Evolutionary conservation across 2,888 invertebrate genomes (phyloP).

Genomic region (Micoletzkya japonica): DNA sequence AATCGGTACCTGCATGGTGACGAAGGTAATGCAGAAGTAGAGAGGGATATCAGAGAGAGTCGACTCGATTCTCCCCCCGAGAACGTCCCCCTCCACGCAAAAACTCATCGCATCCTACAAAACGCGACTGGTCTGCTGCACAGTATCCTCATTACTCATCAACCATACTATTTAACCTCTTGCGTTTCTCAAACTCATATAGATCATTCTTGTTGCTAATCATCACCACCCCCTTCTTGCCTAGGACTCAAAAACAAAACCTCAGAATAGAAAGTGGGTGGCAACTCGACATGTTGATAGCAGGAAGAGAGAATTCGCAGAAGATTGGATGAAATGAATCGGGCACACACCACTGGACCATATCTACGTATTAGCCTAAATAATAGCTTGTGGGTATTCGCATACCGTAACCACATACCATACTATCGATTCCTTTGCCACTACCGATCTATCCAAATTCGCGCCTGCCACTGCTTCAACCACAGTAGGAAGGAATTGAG

Average conservation of each 20-base stretch:
- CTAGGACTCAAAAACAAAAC: too few relatives aligned
- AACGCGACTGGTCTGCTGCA: too few relatives aligned
- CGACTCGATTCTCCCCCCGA: conserved; percentile 84
- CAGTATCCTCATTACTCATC: too few relatives aligned
- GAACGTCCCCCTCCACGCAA: conserved; percentile 74
- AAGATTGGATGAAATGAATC: conserved; percentile 77
- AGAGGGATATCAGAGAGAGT: conserved; percentile 84
- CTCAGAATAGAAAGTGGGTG: conserved; percentile 6
- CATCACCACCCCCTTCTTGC: too few relatives aligned
- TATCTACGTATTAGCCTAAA: conserved; percentile 89
- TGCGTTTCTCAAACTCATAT: too few relatives aligned
- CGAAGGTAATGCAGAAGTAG: conserved; percentile 85
- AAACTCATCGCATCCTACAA: conserved; percentile 35
- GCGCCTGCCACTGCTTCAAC: conserved; percentile 50
- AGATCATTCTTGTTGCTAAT: too few relatives aligned
- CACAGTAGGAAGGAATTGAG: conserved; percentile 50
- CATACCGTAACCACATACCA: conserved; percentile 34
- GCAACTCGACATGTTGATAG: conserved; percentile 73
- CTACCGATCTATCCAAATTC: conserved; percentile 43
- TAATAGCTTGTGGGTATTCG: conserved; percentile 29
- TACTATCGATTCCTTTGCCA: conserved; percentile 53
- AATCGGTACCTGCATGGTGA: conserved; percentile 72
- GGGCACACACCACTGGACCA: conserved; percentile 89
- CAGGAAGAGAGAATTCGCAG: conserved; percentile 90
- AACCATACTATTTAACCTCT: too few relatives aligned